Base-by-base conservation (phyloP, 2,797 vertebrate genomes). In the Thamnophis elegans region DNA sequence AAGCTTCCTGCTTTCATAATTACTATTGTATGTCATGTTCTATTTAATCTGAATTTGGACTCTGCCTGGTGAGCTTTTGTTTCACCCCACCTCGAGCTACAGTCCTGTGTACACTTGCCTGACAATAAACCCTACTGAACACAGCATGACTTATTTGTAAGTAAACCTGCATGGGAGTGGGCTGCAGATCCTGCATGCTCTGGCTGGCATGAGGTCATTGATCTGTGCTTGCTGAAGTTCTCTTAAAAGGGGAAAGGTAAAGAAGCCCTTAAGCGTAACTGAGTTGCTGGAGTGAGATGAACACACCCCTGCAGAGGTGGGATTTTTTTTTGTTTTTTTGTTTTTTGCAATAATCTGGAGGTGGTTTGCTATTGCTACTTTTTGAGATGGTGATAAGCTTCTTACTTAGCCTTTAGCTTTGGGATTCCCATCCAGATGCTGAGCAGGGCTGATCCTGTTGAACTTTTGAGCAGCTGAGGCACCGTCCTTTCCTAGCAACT, bases 11-110 rank as follows among this genome's bases (percentile, higher is more conserved):
- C 26, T 22, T 32, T 82, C 9, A 89, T 85, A 89, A 89, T 56
- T 93, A 25, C 90, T 89, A 32, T 89, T 87, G 26, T 85, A 36
- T 68, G 20, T 26, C 51, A 53, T 65, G 36, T 86, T 85, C 85
- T 59, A 56, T 93, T 88, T 89, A 89, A 91, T 56, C 90, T 91
- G 60, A 62, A 68, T 91, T 54, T 59, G 51, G 28, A 89, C 78
- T 89, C 88, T 54, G 25, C 73, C 47, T 16, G 85, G 25, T 91
- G 85, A 85, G 59, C 53, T 93, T 73, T 56, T 87, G 55, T 89
- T 58, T 91, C 10, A 25, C 59, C 20, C 16, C 20, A 25, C n/a
- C 12, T 93, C 5, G 47, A 16, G 78, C 73, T 85, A 47, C 4
- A 25, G 2, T 54, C 28, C 20, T 78, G 5, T 92, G 55, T 51